These are phyloP conservation scores for Anguilla obscura DNA, from an alignment of 2,797 vertebrate species.

Conservation along the genomic window DNA sequence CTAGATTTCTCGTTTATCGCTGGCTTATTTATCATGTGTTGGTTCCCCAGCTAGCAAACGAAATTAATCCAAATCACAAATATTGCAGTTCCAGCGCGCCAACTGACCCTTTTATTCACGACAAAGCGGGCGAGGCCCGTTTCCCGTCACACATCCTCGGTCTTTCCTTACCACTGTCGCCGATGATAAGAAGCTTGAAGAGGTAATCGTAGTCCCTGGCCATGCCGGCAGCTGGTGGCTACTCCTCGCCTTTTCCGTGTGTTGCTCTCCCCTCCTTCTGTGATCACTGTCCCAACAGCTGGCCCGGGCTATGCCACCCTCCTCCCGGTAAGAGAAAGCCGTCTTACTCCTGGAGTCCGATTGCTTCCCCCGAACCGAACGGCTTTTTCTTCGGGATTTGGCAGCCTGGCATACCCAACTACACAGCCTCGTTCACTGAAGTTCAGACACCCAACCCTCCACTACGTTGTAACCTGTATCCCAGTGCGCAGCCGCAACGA, in stretches of 20 bases:
- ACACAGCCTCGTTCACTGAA: conserved; percentile 73
- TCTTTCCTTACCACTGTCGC: conserved; percentile 90
- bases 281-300: conserved; percentile 51
- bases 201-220: conserved; percentile 98
- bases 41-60: neutral
- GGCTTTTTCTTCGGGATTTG: conserved; percentile 66
- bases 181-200: conserved; percentile 99
- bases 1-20: neutral
- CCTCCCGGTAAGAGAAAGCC: conserved; percentile 39
- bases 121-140: conserved; percentile 61
- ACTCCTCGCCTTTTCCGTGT: conserved; percentile 63
- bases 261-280: conserved; percentile 54
- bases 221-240: conserved; percentile 84
- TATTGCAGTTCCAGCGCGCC: neutral
- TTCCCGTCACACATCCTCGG: conserved; percentile 72
- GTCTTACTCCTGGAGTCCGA: conserved; percentile 44
- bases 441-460: conserved; percentile 60
- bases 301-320: conserved; percentile 45
- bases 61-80: neutral
- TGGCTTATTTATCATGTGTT: neutral
- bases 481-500: neutral
- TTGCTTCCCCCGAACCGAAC: conserved; percentile 55
- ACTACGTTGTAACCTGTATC: neutral
- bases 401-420: conserved; percentile 67
- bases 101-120: neutral